Evolutionary conservation across 2,888 invertebrate species (phyloP).

Genomic region (Dugesia japonica): DNA sequence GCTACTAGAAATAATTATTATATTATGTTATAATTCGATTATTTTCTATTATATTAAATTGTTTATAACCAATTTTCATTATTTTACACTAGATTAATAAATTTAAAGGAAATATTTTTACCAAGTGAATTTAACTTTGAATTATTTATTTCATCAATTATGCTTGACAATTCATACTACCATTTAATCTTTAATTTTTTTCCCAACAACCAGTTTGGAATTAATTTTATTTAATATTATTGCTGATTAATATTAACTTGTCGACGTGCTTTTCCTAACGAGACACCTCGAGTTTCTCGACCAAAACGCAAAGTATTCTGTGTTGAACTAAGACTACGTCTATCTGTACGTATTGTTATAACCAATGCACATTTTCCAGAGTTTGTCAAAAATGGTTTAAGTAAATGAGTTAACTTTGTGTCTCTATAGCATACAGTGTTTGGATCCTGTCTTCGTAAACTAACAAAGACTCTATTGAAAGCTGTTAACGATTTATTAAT

Average conservation of each 20-base stretch:
- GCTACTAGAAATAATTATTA: no score
- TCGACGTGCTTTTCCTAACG: conserved; percentile 26
- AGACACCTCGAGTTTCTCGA: conserved; percentile 25
- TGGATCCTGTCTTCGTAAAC: conserved; percentile 22
- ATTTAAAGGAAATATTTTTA: no score
- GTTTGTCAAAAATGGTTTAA: conserved; percentile 31
- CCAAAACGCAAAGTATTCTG: conserved; percentile 30
- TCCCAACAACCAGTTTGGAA: no score
- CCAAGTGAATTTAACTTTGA: no score
- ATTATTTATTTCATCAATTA: no score
- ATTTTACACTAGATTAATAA: no score
- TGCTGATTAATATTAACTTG: conserved; percentile 22
- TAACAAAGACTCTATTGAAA: conserved; percentile 30
- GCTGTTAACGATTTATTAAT: conserved; percentile 30
- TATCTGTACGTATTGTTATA: conserved; percentile 26
- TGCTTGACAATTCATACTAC: no score
- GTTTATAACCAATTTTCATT: no score
- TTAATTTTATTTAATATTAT: neutral
- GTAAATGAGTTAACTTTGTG: conserved; percentile 30
- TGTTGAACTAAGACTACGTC: conserved; percentile 23
- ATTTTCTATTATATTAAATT: no score
- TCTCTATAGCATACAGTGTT: conserved; percentile 28
- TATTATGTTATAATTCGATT: no score
- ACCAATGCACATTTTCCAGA: conserved; percentile 29
- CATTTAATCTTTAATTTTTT: no score